Evolutionary conservation across 2,797 vertebrate species (phyloP), one percentile per base, ranked within the genome.

Genomic region (Florisuga fusca): DNA sequence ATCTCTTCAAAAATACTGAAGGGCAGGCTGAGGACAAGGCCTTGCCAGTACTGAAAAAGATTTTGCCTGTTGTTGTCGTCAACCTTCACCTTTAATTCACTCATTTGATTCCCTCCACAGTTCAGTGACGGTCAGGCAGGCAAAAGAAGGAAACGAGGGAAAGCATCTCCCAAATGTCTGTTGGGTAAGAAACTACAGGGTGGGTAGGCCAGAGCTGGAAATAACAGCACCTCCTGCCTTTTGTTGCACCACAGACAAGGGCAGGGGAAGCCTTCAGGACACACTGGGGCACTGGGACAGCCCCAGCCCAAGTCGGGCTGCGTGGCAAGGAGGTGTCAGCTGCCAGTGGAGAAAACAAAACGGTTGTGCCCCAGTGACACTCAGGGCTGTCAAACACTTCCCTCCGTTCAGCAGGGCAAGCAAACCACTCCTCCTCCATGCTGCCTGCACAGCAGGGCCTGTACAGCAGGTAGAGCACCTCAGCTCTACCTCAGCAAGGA

Each of bases 301-400:
- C 12, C 18, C 31, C 34, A 29, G 6, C 46, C 46, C 4, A 10
- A 11, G 31, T 13, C 62, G 61, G 25, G 68, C 48, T 71, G 72
- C 57, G 10, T 25, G 63, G 48, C 29, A 1, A 34, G 33, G 61
- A 36, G 0, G 0, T 6, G 48, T 1, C 17, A 11, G 25, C 33
- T 20, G 38, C 31, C 41, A 72, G 15, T 3, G 46, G 41, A 4
- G n/a, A 27, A 58, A 50, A 29, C 7, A 14, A 55, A 59, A 59
- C 2, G 7, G 29, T 15, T 20, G 15, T 34, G 51, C 31, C 45
- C 45, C 54, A 29, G 1, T 53, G 21, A 23, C 34, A 17, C 5
- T 5, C 0, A 2, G 19, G 5, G n/a, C 48, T 73, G 68, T 33
- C 75, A 66, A 17, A 38, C 2, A 18, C 43, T 38, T 2, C 48